Percentiles rank a stretch among this genome's conserved stretches.
Evolutionary conservation across 2,888 invertebrate species (phyloP).

Genomic region (Argyresthia goedartella): DNA sequence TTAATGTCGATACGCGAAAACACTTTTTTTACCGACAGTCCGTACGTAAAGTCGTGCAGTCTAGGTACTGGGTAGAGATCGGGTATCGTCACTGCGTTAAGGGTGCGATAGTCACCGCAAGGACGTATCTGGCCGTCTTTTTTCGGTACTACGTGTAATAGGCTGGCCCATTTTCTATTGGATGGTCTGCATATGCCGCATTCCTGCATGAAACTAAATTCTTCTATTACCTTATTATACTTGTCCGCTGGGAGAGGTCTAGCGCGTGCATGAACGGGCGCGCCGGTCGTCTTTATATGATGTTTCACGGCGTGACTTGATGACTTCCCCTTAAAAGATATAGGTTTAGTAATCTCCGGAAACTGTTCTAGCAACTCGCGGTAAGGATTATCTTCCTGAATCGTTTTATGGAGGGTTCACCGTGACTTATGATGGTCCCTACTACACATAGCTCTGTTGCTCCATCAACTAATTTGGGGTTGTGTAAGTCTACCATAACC

Average conservation of each 20-base stretch:
- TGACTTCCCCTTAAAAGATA: not conserved
- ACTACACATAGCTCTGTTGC: not conserved
- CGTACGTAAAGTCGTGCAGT: conserved; percentile 21
- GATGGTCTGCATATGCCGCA: no score
- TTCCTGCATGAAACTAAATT: no score
- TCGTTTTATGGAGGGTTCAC: no score
- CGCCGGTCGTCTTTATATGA: conserved; percentile 11
- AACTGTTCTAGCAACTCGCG: not conserved
- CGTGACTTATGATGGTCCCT: no score
- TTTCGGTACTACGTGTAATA: conserved; percentile 19
- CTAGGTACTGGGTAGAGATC: conserved; percentile 27
- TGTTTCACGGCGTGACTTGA: conserved; percentile 5
- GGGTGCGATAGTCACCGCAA: no score
- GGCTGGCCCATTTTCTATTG: conserved; percentile 33
- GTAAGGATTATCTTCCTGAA: no score
- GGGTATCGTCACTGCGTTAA: no score
- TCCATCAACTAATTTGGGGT: not conserved
- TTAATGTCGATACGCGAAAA: conserved; percentile 26
- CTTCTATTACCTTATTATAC: no score
- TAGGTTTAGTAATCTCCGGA: not conserved
- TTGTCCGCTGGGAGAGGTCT: no score
- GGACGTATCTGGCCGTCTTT: conserved; percentile 15
- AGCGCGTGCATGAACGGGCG: conserved; percentile 13
- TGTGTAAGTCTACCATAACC: conserved; percentile 8
- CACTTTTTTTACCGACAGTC: conserved; percentile 13